Percentiles rank a stretch among this genome's conserved stretches.
phyloP scores from a whole-genome alignment of 2,797 vertebrate genomes.

The Alosa sapidissima region DNA sequence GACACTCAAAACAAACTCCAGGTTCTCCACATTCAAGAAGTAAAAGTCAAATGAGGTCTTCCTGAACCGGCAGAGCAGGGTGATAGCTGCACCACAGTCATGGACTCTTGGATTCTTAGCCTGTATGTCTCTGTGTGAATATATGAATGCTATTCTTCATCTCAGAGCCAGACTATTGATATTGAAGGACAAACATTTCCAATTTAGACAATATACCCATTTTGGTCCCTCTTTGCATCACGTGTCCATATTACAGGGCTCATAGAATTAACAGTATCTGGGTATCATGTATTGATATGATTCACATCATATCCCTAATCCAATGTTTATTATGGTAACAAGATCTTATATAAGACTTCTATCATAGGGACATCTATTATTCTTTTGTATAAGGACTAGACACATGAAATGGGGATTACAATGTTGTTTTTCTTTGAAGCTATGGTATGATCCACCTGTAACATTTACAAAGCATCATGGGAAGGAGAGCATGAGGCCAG shows the following conservation, averaged over 20 bases:
- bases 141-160: background rate
- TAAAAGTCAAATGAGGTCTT: background rate
- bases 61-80: background rate
- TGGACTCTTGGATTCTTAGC: background rate
- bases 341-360: background rate
- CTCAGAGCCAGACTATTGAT: background rate
- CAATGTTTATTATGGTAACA: background rate
- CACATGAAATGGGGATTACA: too few relatives aligned
- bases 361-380: too few relatives aligned
- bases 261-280: background rate
- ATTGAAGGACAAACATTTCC: background rate
- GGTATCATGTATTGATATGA: background rate
- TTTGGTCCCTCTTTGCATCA: background rate
- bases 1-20: background rate
- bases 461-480: background rate
- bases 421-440: too few relatives aligned
- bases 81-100: background rate
- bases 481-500: background rate
- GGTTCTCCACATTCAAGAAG: background rate
- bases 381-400: too few relatives aligned
- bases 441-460: background rate
- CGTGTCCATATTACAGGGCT: background rate
- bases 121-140: background rate
- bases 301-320: background rate
- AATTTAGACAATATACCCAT: background rate